Evolutionary conservation across 2,797 vertebrate species (phyloP).

Genomic region (Lacerta agilis): DNA sequence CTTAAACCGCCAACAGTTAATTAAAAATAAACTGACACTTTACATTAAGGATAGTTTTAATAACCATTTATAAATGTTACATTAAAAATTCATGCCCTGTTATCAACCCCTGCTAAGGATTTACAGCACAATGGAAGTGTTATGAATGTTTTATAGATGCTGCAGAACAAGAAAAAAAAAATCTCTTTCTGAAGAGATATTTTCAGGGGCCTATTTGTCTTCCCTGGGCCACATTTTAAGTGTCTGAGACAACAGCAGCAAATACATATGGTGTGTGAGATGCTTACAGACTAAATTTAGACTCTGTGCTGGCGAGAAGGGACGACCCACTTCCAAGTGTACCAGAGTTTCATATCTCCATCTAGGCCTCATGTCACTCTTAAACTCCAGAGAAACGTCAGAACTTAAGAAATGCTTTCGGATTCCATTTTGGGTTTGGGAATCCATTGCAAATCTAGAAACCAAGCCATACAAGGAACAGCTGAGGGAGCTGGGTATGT

Average conservation of each 20-base stretch:
- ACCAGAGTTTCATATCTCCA: too few species aligned
- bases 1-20: constrained; percentile 84
- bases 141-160: constrained; percentile 85
- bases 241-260: constrained; percentile 53
- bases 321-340: background rate
- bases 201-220: constrained; percentile 75
- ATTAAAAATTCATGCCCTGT: constrained; percentile 86
- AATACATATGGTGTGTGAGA: constrained; percentile 40
- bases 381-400: background rate
- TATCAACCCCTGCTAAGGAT: constrained; percentile 85
- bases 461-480: too few species aligned
- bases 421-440: background rate
- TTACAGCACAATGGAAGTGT: constrained; percentile 85
- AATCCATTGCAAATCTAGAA: background rate
- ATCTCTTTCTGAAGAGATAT: constrained; percentile 72
- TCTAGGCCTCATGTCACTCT: background rate
- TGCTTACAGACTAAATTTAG: background rate
- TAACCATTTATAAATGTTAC: constrained; percentile 88
- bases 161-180: constrained; percentile 56
- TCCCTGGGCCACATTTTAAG: constrained; percentile 58
- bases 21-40: constrained; percentile 88
- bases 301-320: background rate
- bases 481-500: too few species aligned
- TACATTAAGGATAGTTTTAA: constrained; percentile 86
- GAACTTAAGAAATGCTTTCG: background rate